Percentiles rank a stretch among this genome's conserved stretches.
These are phyloP conservation scores for Montipora sp. DNA, from an alignment of 64 coral and sea anemone genomes.

Conservation along the genomic window DNA sequence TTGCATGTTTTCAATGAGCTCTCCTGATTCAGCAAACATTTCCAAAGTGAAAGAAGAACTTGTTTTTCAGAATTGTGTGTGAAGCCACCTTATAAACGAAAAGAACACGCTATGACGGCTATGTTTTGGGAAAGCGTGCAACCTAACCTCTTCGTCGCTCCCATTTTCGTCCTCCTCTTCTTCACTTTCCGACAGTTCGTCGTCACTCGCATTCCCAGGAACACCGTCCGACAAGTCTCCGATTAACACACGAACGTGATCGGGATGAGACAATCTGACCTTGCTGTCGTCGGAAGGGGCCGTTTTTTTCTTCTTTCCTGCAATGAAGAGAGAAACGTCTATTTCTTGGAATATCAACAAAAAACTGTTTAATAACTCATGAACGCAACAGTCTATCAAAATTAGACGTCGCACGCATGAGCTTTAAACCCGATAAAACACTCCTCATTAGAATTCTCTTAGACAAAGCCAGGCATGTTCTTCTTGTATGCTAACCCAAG, in stretches of 20 bases:
- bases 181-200: constrained; percentile 38
- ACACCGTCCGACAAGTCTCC: constrained; percentile 50
- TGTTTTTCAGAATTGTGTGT: no score
- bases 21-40: no score
- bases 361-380: no score
- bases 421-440: no score
- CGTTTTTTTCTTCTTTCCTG: constrained; percentile 13
- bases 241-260: constrained; percentile 57
- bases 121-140: neutral
- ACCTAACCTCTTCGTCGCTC: neutral
- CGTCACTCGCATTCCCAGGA: constrained; percentile 25
- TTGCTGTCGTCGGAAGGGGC: constrained; percentile 46
- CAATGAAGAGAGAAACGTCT: neutral
- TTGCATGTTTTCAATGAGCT: no score
- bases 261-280: constrained; percentile 57
- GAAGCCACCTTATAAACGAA: neutral
- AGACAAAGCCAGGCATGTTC: no score
- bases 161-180: neutral
- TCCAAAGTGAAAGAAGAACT: no score
- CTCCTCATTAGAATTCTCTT: no score
- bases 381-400: no score
- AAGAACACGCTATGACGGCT: neutral
- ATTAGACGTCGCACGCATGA: no score
- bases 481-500: no score
- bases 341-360: no score